Evolutionary conservation across 2,888 invertebrate species (phyloP), one percentile per base, ranked within the genome.

Genomic region (Meandrusa payeni): DNA sequence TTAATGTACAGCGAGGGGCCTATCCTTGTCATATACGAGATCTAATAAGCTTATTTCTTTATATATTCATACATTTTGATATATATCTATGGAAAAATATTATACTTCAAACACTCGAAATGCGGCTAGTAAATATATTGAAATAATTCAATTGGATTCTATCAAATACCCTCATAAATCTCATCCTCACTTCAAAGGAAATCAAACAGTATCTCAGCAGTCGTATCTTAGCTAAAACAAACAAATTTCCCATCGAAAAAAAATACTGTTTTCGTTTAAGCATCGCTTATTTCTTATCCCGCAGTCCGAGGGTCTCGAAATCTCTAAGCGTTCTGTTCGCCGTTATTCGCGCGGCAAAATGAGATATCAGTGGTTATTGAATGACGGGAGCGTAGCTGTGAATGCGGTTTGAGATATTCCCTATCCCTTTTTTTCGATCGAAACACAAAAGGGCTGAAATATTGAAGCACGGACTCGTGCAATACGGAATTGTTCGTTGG

Each of bases 351-450:
- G 74, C 73, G 76, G 74, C 69, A 78, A 83, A 85, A 82, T 80
- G 75, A 78, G 82, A 83, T 83, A 85, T 83, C 83, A 80, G 72
- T 75, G 67, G 78, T 72, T 83, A 83, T 83, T 80, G 82, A 83
- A 83, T 79, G 81, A 76, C 76, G 72, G 59, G 51, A 62, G 64
- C 67, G 66, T 66, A 56, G 65, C 71, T 55, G 64, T 55, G 62
- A 69, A 70, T 64, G 64, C 56, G 68, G 66, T 62, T 64, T 64
- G 52, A 48, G 56, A 61, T 61, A 62, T 61, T 59, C 58, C 54
- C 36, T 32, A 56, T 57, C 52, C 51, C 58, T 54, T 56, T 60
- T 64, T 66, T 66, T 60, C 59, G 45, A 48, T 41, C 39, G 50
- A 44, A 52, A 61, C 59, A 67, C 61, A 69, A 69, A 71, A 68